Evolutionary conservation across 1,140 invertebrate species (phyloP), one percentile per base, ranked within the genome.

Genomic region (Drosophila cardini): DNA sequence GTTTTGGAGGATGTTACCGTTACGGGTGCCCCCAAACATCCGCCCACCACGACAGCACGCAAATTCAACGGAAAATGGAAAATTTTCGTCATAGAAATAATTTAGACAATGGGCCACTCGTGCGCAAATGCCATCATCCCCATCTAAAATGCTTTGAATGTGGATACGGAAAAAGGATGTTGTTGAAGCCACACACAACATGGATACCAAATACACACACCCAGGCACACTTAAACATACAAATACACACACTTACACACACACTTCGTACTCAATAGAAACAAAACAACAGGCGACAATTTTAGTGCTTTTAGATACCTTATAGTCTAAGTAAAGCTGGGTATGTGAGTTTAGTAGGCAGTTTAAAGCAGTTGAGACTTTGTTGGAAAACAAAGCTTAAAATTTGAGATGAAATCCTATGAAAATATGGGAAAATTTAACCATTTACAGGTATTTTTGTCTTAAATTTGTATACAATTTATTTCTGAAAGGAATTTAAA

Each of bases 41-140:
- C 38, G 18, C 26, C 18, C 36, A 32, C 55, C 55, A 26, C 21
- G 21, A 3, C 18, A 58, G 30, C 45, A 72, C 72, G 76, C 80
- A 85, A 85, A 85, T 80, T 84, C 53, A 80, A 78, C 69, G 69
- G 61, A 62, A 81, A 83, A 82, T 79, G 76, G 38, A 73, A 73
- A 73, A 61, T 86, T 57, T 65, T 58, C 58, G 65, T 79, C 79
- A 86, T 87, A 67, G 79, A 87, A 86, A 86, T 86, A 77, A 86
- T 86, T 86, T 86, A 87, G 83, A 87, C 83, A 87, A 86, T 87
- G 79, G 79, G 38, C 71, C 83, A 86, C 83, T 86, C 83, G 83
- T 87, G 83, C 83, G 79, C 84, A 87, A 80, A 87, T 78, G 84
- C 69, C 83, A 53, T 53, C 50, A 87, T 73, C 56, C 72, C 72